phyloP scores from a whole-genome alignment of 2,113 vertebrate genomes.

The Spea bombifrons region DNA sequence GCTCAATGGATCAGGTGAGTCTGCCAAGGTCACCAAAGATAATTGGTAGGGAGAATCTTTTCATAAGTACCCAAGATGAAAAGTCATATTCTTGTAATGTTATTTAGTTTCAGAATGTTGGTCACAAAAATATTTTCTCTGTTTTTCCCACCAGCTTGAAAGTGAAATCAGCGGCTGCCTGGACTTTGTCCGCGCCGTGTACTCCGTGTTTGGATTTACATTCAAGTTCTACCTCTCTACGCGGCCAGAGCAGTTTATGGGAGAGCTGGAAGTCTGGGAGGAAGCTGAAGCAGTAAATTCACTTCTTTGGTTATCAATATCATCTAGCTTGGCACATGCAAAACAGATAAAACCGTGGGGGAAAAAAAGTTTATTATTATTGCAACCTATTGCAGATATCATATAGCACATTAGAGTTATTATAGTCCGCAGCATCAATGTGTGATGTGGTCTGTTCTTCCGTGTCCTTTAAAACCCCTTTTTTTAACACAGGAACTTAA shows the following conservation, averaged over 20 bases:
- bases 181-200: conserved; percentile 80
- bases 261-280: conserved; percentile 80
- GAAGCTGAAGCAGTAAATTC: conserved; percentile 77
- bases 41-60: neutral
- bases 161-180: conserved; percentile 80
- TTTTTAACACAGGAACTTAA: conserved; percentile 70
- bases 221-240: conserved; percentile 84
- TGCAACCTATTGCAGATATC: no score
- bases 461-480: no score
- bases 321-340: no score
- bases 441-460: no score
- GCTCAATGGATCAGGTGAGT: conserved; percentile 77
- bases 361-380: no score
- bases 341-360: no score
- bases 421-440: no score
- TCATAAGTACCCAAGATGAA: no score
- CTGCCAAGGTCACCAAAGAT: neutral
- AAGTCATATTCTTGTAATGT: no score
- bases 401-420: no score
- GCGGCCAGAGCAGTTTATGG: conserved; percentile 75
- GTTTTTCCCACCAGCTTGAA: conserved; percentile 68
- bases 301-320: no score
- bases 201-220: conserved; percentile 81
- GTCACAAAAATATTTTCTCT: neutral
- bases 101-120: neutral